A percentile compares a stretch with the other conserved stretches of the same genome.
phyloP scores from a whole-genome alignment of 2,888 invertebrate genomes.

The Vesta saturnalis region DNA sequence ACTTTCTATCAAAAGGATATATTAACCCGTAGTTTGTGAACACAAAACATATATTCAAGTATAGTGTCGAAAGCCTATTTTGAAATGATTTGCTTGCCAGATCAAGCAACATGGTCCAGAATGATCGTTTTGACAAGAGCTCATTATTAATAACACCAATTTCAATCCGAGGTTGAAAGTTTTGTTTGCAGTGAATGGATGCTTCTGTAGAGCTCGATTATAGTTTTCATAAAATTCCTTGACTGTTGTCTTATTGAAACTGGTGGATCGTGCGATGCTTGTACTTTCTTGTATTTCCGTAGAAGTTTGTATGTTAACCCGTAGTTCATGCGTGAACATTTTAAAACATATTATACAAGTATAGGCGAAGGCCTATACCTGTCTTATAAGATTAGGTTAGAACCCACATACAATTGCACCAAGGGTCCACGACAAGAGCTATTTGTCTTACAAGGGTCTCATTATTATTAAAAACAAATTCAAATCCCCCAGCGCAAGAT shows the following conservation, averaged over 20 bases:
- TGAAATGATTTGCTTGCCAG: constrained; percentile 25
- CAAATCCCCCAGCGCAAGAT: no score
- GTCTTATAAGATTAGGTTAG: no score
- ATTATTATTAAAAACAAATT: no score
- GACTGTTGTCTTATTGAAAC: constrained; percentile 16
- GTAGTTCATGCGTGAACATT: constrained; percentile 45
- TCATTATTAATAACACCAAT: constrained; percentile 48
- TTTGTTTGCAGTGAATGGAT: constrained; percentile 34
- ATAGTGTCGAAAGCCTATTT: no score
- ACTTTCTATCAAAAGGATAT: no score
- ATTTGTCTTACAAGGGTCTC: no score
- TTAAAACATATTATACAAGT: constrained; percentile 40
- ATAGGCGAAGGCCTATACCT: no score
- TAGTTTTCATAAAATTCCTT: constrained; percentile 29
- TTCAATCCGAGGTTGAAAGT: constrained; percentile 46
- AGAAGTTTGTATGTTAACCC: constrained; percentile 40
- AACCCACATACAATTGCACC: no score
- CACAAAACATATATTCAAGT: constrained; percentile 35
- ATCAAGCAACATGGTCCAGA: constrained; percentile 37
- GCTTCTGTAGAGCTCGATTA: constrained; percentile 25
- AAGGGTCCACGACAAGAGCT: no score
- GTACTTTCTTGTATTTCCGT: constrained; percentile 42
- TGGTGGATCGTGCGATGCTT: constrained; percentile 38
- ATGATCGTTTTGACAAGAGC: constrained; percentile 41
- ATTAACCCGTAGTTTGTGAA: constrained; percentile 39